A percentile compares a stretch with the other conserved stretches of the same genome.
Conservation (phyloP, 2,113 vertebrate genomes). For the Rhinopomastus cyanomelas region DNA sequence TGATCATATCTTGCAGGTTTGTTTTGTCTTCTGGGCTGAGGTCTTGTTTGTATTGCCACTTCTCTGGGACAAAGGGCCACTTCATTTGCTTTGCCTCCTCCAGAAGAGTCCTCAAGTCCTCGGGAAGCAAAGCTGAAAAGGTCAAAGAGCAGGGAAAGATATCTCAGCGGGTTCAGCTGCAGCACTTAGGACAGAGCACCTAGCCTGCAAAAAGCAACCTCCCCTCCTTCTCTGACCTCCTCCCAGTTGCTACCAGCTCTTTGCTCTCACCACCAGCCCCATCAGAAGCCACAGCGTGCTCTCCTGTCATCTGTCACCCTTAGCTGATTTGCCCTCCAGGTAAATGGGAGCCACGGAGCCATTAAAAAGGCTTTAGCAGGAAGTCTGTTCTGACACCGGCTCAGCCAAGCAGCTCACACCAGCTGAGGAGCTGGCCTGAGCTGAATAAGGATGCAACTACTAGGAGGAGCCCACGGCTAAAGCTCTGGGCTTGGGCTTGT, state of each 20-base stretch:
- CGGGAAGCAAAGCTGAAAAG: conserved; percentile 83
- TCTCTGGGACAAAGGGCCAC: conserved; percentile 97
- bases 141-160: conserved; percentile 76
- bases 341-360: conserved; percentile 68
- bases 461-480: not conserved
- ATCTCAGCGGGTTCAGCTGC: conserved; percentile 5
- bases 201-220: not conserved
- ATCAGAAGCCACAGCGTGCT: not conserved
- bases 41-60: conserved; percentile 93
- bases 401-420: not conserved
- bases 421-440: not conserved
- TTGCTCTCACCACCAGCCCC: conserved; percentile 24
- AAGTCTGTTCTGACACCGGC: not conserved
- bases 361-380: conserved; percentile 71
- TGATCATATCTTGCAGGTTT: conserved; percentile 88
- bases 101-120: conserved; percentile 84
- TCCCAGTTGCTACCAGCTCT: conserved; percentile 26
- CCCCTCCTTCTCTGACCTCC: not conserved
- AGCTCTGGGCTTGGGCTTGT: not conserved
- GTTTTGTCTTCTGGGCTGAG: conserved; percentile 85
- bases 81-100: conserved; percentile 90
- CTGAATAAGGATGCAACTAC: not conserved
- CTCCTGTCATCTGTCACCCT: conserved; percentile 55
- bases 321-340: conserved; percentile 72
- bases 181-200: conserved; percentile 40